Percentiles rank a stretch among this genome's conserved stretches.
Conservation (phyloP, 2,113 vertebrate species). For the Pelodiscus sinensis region DNA sequence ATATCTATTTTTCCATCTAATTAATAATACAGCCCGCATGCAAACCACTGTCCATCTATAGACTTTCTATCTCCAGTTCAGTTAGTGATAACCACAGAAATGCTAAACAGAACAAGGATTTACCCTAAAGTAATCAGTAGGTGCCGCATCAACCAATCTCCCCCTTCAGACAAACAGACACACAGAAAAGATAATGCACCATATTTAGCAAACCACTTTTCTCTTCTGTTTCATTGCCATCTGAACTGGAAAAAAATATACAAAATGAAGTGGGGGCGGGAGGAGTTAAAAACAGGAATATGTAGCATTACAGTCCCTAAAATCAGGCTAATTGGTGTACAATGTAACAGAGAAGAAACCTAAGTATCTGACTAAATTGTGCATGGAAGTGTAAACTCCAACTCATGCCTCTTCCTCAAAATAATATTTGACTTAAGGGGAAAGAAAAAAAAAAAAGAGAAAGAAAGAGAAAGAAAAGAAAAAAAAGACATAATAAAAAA, state of each 20-base stretch:
- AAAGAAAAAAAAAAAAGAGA: too few relatives aligned
- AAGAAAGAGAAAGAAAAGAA: constrained; percentile 30
- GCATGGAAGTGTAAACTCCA: neutral
- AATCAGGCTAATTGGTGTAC: constrained; percentile 24
- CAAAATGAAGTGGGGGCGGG: neutral
- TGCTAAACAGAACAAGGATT: constrained; percentile 73
- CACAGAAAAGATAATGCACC: constrained; percentile 58
- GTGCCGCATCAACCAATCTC: constrained; percentile 71
- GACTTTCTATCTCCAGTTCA: constrained; percentile 62
- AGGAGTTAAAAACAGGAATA: constrained; percentile 8
- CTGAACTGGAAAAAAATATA: neutral
- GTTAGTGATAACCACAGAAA: constrained; percentile 70
- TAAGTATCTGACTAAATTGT: constrained; percentile 17
- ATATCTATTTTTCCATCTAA: constrained; percentile 68
- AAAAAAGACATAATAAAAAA: constrained; percentile 37
- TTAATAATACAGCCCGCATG: constrained; percentile 38
- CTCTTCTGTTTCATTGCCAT: constrained; percentile 45
- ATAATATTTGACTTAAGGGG: neutral
- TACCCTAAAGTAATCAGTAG: constrained; percentile 71
- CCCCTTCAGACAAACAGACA: constrained; percentile 58
- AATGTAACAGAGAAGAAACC: constrained; percentile 19
- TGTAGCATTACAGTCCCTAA: neutral
- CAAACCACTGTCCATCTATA: constrained; percentile 28
- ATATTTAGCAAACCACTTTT: constrained; percentile 56
- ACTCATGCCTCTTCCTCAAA: constrained; percentile 44